A percentile compares a stretch with the other conserved stretches of the same genome.
phyloP scores from a whole-genome alignment of 2,888 invertebrate species.

The Nipponacmea schrenckii region DNA sequence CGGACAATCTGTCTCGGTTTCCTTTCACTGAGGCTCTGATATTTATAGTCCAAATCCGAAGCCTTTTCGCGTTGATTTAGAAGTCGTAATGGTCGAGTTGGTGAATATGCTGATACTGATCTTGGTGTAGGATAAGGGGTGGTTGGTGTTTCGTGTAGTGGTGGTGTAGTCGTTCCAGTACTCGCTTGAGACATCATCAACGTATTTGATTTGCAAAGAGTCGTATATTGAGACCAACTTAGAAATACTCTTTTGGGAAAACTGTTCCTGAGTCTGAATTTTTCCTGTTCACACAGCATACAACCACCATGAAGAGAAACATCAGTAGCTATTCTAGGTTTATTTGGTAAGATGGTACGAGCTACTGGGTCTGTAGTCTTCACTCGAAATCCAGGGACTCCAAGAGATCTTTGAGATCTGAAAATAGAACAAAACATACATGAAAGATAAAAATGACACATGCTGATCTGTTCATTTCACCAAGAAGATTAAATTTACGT shows the following conservation, averaged over 20 bases:
- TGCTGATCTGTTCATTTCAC: too few species aligned
- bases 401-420: not conserved
- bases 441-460: too few species aligned
- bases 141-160: not conserved
- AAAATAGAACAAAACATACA: too few species aligned
- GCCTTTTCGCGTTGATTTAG: not conserved
- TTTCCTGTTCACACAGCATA: not conserved
- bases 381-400: not conserved
- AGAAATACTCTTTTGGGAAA: not conserved
- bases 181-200: not conserved
- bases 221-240: not conserved
- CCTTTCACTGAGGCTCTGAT: not conserved
- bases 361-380: not conserved
- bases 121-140: not conserved
- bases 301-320: not conserved
- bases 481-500: too few species aligned
- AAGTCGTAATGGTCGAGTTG: not conserved
- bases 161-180: not conserved
- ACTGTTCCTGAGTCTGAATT: not conserved
- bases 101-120: not conserved
- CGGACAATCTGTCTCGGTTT: not conserved
- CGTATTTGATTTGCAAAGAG: constrained; percentile 2
- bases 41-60: not conserved
- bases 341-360: not conserved
- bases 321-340: not conserved